phyloP scores from a whole-genome alignment of 2,113 vertebrate species.

The Phodopus roborovskii region DNA sequence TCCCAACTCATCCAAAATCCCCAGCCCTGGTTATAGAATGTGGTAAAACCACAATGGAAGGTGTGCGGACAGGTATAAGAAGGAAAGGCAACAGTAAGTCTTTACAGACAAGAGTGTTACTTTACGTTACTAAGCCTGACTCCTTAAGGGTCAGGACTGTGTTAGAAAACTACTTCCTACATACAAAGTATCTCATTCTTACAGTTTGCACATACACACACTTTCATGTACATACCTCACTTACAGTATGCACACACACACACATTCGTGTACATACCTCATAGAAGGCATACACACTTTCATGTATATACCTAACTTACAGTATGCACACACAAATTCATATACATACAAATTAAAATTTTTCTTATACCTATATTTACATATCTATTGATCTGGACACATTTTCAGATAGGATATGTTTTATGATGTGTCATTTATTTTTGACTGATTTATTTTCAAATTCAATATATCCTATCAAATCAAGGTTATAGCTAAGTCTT shows the following conservation, averaged over 20 bases:
- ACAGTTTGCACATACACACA: too few relatives aligned
- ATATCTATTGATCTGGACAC: not conserved
- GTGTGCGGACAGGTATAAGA: not conserved
- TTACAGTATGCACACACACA: too few relatives aligned
- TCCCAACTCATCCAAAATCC: not conserved
- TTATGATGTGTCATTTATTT: not conserved
- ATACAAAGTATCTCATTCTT: not conserved
- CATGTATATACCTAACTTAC: too few relatives aligned
- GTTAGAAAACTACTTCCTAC: not conserved
- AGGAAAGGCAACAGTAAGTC: not conserved
- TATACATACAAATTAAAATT: not conserved
- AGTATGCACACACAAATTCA: not conserved
- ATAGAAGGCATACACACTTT: too few relatives aligned
- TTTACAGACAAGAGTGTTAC: not conserved
- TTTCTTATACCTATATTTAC: not conserved
- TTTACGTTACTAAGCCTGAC: not conserved
- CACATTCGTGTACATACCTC: too few relatives aligned
- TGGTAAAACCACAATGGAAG: constrained; percentile 24
- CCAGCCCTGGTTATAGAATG: not conserved
- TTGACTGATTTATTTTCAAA: constrained; percentile 29
- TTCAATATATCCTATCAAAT: constrained; percentile 29
- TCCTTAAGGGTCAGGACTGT: not conserved
- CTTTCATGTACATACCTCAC: too few relatives aligned
- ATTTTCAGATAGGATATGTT: not conserved
- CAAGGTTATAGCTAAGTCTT: not conserved